Conservation (phyloP, 1,140 invertebrate genomes). For the Lamellibrachia luymesi region DNA sequence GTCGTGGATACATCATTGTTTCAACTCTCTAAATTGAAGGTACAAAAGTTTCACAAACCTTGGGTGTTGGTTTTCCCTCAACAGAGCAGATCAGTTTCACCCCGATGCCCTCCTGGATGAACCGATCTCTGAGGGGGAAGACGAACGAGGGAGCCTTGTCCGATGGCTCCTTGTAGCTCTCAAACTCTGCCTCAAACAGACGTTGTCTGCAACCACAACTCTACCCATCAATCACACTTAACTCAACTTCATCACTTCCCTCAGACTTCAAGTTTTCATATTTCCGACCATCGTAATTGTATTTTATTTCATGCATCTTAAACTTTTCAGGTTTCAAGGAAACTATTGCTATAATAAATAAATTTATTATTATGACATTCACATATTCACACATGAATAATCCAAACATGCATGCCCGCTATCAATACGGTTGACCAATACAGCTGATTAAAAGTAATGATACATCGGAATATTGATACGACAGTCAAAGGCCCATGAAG, state of each 20-base stretch:
- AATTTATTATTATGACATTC: background rate
- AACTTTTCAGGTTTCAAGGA: no score
- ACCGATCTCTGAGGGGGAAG: slow-evolving; percentile 93
- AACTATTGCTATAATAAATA: background rate
- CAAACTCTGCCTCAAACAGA: slow-evolving; percentile 15
- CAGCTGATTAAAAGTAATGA: no score
- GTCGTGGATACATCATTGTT: no score
- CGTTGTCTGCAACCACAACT: background rate
- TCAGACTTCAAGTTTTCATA: background rate
- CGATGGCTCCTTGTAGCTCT: slow-evolving; percentile 23
- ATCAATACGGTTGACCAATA: no score
- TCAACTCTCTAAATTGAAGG: no score
- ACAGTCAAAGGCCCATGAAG: no score
- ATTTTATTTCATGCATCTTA: background rate
- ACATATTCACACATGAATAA: background rate
- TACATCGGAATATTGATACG: no score
- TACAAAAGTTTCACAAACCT: slow-evolving; percentile 62
- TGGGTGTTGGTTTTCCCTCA: slow-evolving; percentile 88
- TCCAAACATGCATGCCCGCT: no score
- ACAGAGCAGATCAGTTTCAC: slow-evolving; percentile 97
- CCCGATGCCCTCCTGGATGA: slow-evolving; percentile 77
- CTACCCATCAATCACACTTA: background rate
- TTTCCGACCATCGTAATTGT: background rate
- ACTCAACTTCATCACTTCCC: background rate
- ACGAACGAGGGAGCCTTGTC: slow-evolving; percentile 80